Evolutionary conservation across 1,140 invertebrate species (phyloP).

Genomic region (Drosophila repleta): DNA sequence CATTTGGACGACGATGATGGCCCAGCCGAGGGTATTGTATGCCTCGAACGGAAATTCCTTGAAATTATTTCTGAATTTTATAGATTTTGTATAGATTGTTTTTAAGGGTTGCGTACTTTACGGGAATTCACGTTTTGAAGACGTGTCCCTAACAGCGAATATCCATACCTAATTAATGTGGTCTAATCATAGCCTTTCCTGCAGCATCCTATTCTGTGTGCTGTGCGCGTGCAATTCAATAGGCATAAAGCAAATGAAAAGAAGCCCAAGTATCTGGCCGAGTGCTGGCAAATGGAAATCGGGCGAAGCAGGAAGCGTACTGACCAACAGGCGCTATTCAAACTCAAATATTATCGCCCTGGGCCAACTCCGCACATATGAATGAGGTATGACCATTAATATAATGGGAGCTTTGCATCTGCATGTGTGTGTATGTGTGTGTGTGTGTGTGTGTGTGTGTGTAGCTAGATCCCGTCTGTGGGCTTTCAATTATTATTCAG

Average conservation of each 20-base stretch:
- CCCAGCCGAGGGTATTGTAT: background rate
- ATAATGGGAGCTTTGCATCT: background rate
- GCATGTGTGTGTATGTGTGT: background rate
- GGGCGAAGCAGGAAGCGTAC: constrained; percentile 6
- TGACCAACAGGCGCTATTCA: constrained; percentile 44
- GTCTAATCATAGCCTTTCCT: background rate
- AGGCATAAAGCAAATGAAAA: constrained; percentile 38
- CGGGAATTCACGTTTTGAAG: background rate
- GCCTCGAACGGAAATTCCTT: background rate
- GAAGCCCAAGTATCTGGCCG: constrained; percentile 23
- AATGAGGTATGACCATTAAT: background rate
- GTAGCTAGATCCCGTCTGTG: too few relatives aligned
- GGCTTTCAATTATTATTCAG: too few relatives aligned
- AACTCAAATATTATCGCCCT: constrained; percentile 30
- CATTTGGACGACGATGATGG: constrained; percentile 2
- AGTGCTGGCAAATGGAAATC: constrained; percentile 41
- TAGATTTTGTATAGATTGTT: background rate
- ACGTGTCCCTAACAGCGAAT: background rate
- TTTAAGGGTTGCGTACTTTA: background rate
- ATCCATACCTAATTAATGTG: background rate
- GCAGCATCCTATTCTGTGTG: constrained; percentile 21
- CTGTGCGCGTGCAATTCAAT: constrained; percentile 14
- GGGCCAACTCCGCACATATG: constrained; percentile 24
- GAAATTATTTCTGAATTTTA: background rate
- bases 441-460: too few relatives aligned